Conservation (phyloP, 2,113 vertebrate genomes). For the Tenrec ecaudatus region DNA sequence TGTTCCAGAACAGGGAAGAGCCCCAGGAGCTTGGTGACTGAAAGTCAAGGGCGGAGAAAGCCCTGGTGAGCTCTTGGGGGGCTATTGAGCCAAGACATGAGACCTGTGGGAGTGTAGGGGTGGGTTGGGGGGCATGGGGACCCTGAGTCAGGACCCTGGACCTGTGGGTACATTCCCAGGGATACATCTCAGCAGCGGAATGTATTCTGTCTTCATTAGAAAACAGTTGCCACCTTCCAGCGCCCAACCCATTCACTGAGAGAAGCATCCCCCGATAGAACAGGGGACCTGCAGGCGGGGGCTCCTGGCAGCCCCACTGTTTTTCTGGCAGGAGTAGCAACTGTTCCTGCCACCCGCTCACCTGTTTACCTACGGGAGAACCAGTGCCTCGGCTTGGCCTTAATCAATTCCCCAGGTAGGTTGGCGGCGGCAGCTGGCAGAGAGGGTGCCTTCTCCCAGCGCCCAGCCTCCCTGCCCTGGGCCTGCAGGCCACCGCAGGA, state of each 20-base stretch:
- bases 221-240: background rate
- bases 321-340: background rate
- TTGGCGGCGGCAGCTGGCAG: background rate
- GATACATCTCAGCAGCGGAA: background rate
- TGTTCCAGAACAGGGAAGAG: background rate
- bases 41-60: background rate
- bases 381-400: background rate
- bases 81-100: no score
- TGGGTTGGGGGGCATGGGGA: no score
- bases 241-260: background rate
- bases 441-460: background rate
- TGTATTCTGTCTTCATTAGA: background rate
- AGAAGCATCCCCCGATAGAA: background rate
- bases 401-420: conserved; percentile 16
- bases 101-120: no score
- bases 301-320: background rate
- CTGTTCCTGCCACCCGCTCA: background rate
- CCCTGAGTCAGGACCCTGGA: no score
- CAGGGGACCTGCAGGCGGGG: background rate
- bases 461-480: background rate
- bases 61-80: background rate
- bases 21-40: background rate
- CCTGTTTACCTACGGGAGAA: background rate
- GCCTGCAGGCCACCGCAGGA: background rate
- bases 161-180: background rate